Evolutionary conservation across 30 jellyfish, hydroid and myxozoan genomes (phyloP).

Genomic region (Catostylus mosaicus): DNA sequence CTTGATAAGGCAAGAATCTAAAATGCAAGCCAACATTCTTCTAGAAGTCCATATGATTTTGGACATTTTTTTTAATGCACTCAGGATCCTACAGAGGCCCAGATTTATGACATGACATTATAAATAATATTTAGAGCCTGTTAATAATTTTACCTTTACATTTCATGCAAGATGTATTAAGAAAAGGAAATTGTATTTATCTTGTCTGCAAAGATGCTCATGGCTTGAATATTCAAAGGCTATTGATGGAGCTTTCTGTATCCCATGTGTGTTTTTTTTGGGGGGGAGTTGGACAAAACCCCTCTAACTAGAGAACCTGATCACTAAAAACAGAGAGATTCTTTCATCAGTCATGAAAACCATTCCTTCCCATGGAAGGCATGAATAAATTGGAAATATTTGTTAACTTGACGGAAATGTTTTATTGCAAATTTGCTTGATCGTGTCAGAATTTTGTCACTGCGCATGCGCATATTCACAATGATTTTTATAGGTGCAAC

Average conservation of each 20-base stretch:
- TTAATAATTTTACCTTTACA: too few relatives aligned
- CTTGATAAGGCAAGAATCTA: not conserved
- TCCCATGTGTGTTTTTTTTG: not conserved
- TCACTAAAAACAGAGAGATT: not conserved
- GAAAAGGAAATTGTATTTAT: not conserved
- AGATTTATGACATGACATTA: not conserved
- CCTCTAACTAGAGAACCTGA: not conserved
- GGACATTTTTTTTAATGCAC: not conserved
- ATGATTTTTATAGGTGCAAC: not conserved
- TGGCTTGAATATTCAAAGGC: not conserved
- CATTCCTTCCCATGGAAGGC: too few relatives aligned
- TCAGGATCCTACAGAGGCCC: not conserved
- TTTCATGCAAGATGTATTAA: too few relatives aligned
- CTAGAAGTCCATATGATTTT: not conserved
- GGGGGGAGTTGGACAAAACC: not conserved
- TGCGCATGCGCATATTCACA: not conserved
- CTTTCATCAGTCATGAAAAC: too few relatives aligned
- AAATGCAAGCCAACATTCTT: not conserved
- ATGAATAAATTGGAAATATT: not conserved
- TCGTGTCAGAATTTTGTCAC: not conserved
- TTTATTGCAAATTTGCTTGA: not conserved
- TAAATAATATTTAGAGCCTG: too few relatives aligned
- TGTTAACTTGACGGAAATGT: not conserved
- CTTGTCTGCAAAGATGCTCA: not conserved
- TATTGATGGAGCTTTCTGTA: not conserved